These are phyloP conservation scores for Vireo altiloquus DNA, from an alignment of 2,113 vertebrate genomes.

Conservation along the genomic window DNA sequence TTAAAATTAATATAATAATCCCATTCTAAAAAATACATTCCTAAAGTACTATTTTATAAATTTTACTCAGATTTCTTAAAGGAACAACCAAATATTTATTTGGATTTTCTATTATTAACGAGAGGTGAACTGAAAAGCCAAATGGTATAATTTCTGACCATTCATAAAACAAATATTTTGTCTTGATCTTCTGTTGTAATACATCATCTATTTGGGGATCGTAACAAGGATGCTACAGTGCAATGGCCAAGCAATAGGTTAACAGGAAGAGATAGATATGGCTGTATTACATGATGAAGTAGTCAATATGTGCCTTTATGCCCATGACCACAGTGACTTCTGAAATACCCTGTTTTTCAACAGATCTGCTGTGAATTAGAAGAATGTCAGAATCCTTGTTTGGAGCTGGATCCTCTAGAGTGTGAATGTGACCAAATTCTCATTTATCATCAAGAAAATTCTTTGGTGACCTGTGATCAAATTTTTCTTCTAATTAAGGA, in stretches of 20 bases:
- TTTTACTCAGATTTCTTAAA: neutral
- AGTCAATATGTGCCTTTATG: neutral
- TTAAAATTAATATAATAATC: neutral
- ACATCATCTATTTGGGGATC: neutral
- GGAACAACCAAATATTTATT: neutral
- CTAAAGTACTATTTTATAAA: neutral
- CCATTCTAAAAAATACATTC: neutral
- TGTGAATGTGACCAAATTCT: constrained; percentile 79
- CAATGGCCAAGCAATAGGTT: neutral
- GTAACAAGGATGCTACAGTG: neutral
- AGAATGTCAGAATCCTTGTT: constrained; percentile 81
- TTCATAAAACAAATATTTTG: neutral
- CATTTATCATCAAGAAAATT: constrained; percentile 80
- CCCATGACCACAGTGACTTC: neutral
- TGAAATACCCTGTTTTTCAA: constrained; percentile 13
- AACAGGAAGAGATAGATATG: neutral
- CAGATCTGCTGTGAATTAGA: constrained; percentile 91
- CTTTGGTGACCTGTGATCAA: constrained; percentile 76
- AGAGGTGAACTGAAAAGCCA: neutral
- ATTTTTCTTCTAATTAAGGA: constrained; percentile 83
- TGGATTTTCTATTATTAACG: neutral
- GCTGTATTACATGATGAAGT: neutral
- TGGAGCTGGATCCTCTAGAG: constrained; percentile 78
- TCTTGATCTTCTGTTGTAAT: neutral
- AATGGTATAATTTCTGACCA: neutral